Evolutionary conservation across 2,888 invertebrate genomes (phyloP).

Genomic region (Cinara cedri): DNA sequence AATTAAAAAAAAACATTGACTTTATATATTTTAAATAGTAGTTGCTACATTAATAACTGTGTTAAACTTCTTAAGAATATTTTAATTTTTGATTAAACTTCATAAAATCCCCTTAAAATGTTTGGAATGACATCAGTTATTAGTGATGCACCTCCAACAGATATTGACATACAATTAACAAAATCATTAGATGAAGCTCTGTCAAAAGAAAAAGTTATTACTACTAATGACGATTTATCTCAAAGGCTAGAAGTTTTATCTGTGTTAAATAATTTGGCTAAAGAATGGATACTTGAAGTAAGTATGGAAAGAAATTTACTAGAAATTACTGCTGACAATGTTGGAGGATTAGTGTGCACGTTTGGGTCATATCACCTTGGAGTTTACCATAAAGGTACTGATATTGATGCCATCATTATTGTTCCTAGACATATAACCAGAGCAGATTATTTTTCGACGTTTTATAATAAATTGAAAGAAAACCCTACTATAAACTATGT

Average conservation of each 20-base stretch:
- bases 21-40: not conserved
- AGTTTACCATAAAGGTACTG: slow-evolving; percentile 96
- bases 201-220: slow-evolving; percentile 85
- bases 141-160: slow-evolving; percentile 83
- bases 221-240: slow-evolving; percentile 77
- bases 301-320: slow-evolving; percentile 90
- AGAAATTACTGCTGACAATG: slow-evolving; percentile 82
- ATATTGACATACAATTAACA: slow-evolving; percentile 76
- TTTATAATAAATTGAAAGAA: slow-evolving; percentile 86
- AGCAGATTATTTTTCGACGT: slow-evolving; percentile 92
- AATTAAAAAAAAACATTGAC: slow-evolving; percentile 4
- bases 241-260: slow-evolving; percentile 68
- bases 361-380: slow-evolving; percentile 96
- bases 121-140: slow-evolving; percentile 93
- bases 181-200: slow-evolving; percentile 79
- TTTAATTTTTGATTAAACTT: slow-evolving; percentile 41
- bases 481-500: slow-evolving; percentile 85
- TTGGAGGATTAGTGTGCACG: slow-evolving; percentile 99
- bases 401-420: slow-evolving; percentile 98
- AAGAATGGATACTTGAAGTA: slow-evolving; percentile 91
- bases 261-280: slow-evolving; percentile 87
- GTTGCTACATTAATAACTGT: not conserved
- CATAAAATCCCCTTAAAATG: slow-evolving; percentile 39
- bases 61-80: not conserved
- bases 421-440: slow-evolving; percentile 95